These are phyloP conservation scores for Nixonia krombeini DNA, from an alignment of 1,140 invertebrate genomes.

Conservation along the genomic window DNA sequence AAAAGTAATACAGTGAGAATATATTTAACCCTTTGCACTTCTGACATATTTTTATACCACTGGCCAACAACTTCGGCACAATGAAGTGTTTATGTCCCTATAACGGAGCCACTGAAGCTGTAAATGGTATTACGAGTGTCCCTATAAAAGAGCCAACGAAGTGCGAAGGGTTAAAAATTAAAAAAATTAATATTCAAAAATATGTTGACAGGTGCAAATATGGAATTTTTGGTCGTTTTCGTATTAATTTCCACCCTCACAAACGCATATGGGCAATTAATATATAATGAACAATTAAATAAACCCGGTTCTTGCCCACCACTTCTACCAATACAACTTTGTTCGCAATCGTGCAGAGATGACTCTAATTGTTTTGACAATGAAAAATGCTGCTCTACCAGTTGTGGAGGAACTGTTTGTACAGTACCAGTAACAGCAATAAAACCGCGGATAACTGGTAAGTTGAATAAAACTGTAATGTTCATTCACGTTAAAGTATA, in stretches of 20 bases:
- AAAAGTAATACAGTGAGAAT: too few species aligned
- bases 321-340: slow-evolving; percentile 55
- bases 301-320: slow-evolving; percentile 65
- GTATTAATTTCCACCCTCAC: neutral
- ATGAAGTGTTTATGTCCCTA: too few species aligned
- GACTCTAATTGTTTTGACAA: slow-evolving; percentile 59
- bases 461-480: slow-evolving; percentile 14
- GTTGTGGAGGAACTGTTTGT: slow-evolving; percentile 72
- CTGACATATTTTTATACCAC: too few species aligned
- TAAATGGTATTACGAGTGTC: too few species aligned
- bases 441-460: too few species aligned
- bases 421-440: slow-evolving; percentile 72
- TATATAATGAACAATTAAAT: slow-evolving; percentile 21
- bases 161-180: too few species aligned
- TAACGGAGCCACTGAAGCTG: too few species aligned
- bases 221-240: slow-evolving; percentile 6
- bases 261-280: slow-evolving; percentile 2
- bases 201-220: too few species aligned
- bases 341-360: slow-evolving; percentile 53
- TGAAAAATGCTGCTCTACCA: slow-evolving; percentile 72
- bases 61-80: too few species aligned
- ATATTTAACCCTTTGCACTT: too few species aligned
- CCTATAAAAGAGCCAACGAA: too few species aligned
- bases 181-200: too few species aligned
- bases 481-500: neutral